Evolutionary conservation across 2,113 vertebrate species (phyloP).

Genomic region (Cephalopholis sonnerati): DNA sequence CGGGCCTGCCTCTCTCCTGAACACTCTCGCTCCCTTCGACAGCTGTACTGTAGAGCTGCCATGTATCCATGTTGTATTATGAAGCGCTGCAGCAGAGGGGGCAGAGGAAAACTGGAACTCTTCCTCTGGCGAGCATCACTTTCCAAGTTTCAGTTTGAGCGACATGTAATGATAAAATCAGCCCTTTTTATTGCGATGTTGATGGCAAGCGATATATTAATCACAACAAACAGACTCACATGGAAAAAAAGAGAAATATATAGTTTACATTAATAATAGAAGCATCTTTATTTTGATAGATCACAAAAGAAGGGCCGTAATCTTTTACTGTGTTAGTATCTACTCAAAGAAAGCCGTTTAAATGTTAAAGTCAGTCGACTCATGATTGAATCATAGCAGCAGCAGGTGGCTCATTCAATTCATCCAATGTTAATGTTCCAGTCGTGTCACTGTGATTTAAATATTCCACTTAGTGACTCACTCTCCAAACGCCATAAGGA

Average conservation of each 20-base stretch:
- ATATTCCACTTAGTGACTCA: slow-evolving; percentile 35
- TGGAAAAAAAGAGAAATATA: background rate
- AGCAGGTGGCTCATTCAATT: slow-evolving; percentile 58
- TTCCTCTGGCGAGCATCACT: background rate
- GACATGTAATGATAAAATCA: background rate
- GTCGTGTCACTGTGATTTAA: slow-evolving; percentile 23
- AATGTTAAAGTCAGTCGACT: slow-evolving; percentile 2
- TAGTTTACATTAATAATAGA: background rate
- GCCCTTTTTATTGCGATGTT: background rate
- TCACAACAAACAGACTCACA: background rate
- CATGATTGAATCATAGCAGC: slow-evolving; percentile 40
- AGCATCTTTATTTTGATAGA: background rate
- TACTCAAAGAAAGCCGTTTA: background rate
- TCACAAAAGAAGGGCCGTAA: background rate
- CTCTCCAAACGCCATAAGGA: background rate
- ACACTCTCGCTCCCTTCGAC: background rate
- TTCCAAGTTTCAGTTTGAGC: background rate
- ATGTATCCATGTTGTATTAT: background rate
- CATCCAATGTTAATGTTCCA: slow-evolving; percentile 35
- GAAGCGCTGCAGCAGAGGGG: background rate
- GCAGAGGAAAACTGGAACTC: background rate
- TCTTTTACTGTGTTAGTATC: background rate
- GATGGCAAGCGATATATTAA: background rate
- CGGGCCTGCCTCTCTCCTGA: background rate
- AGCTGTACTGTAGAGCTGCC: slow-evolving; percentile 13